Conservation (phyloP, 92 coral and sea anemone genomes). For the Porites cylindrica region DNA sequence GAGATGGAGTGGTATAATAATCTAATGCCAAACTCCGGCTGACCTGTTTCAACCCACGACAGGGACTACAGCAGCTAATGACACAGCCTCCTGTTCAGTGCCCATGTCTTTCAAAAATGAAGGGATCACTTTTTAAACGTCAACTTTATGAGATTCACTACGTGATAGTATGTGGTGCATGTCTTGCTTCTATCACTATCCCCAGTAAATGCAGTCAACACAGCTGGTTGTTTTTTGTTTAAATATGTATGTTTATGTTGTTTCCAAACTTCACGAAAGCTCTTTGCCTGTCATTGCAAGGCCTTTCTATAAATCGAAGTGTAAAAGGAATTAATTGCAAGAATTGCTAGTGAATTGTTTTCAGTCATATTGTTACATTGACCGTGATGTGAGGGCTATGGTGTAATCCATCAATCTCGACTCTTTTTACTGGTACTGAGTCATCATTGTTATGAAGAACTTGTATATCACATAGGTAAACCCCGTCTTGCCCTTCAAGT, state of each 20-base stretch:
- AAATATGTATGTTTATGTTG: background rate
- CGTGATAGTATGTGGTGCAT: background rate
- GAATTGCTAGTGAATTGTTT: background rate
- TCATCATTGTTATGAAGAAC: background rate
- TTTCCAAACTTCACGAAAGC: background rate
- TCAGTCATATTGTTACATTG: background rate
- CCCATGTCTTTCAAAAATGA: slow-evolving; percentile 51
- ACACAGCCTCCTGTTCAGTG: slow-evolving; percentile 24
- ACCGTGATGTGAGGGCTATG: background rate
- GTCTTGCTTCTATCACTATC: slow-evolving; percentile 1
- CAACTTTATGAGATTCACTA: background rate
- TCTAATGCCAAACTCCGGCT: slow-evolving; percentile 83
- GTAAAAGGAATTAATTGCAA: background rate
- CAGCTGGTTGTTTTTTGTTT: background rate
- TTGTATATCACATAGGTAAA: too few relatives aligned
- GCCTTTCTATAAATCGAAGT: background rate
- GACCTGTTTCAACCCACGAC: slow-evolving; percentile 99
- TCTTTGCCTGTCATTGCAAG: slow-evolving; percentile 7
- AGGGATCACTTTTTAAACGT: background rate
- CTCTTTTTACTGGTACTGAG: background rate
- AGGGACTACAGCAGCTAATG: slow-evolving; percentile 42
- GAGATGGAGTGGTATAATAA: slow-evolving; percentile 74
- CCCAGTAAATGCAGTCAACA: background rate
- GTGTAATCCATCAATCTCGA: background rate
- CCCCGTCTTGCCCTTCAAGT: too few relatives aligned